Evolutionary conservation across 92 coral and sea anemone genomes (phyloP), one percentile per base, ranked within the genome.

Genomic region (Zoanthus solanderi): DNA sequence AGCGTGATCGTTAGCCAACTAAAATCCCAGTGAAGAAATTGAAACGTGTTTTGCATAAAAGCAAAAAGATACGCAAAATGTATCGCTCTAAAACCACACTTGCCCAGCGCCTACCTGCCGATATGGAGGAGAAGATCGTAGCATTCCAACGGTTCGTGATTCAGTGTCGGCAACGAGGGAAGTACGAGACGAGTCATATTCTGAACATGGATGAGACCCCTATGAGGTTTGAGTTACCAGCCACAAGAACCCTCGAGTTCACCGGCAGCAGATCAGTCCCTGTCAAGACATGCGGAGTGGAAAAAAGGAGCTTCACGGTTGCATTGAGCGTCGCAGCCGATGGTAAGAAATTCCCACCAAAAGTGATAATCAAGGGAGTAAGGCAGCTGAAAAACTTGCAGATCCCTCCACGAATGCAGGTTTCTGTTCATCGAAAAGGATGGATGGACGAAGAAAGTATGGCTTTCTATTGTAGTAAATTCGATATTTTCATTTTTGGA

Each of bases 191-290:
- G n/a, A 71, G 86, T 79, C 79, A 72, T 15, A 79, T 87, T 84
- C 75, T 71, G 72, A 87, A 79, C 53, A 87, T 87, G 90, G 48
- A 87, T 63, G 75, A 87, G 71, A 87, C 86, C 71, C 86, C 75
- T 28, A 72, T 58, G 90, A 71, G 87, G 54, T 79, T 87, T 23
- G 72, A 87, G 81, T 79, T 87, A 78, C 86, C 90, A 47, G 90
- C 90, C 75, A 87, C 86, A 79, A 71, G 90, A 79, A 87, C 90
- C 71, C 81, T 87, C 50, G 76, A 87, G 75, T 87, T 87, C 82
- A 52, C 86, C 76, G 90, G 86, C 65, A 87, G 73, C 81, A n/a
- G 90, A 57, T 76, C 66, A 50, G 48, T 52, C 48, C 48, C 58
- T 42, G 78, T 79, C 72, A 78, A 72, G 32, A 78, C 86, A 84